Evolutionary conservation across 2,888 invertebrate species (phyloP).

Genomic region (Mamestra brassicae): DNA sequence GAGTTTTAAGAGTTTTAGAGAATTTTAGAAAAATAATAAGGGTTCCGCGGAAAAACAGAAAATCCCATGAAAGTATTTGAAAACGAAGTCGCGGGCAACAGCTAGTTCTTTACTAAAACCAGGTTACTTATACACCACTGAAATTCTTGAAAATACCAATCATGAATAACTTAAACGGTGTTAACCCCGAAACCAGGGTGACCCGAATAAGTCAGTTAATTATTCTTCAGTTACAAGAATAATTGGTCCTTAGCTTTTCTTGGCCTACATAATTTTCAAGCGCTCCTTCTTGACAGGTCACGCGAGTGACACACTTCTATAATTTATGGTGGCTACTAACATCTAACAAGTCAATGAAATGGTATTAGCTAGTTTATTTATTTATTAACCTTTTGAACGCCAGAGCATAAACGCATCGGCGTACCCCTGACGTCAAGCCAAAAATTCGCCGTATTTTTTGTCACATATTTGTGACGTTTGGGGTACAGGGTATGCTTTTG

Average conservation of each 20-base stretch:
- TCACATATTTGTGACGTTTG: too few species aligned
- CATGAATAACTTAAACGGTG: slow-evolving; percentile 47
- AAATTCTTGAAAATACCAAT: slow-evolving; percentile 44
- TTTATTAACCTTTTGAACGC: too few species aligned
- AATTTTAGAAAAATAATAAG: too few species aligned
- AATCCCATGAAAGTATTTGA: too few species aligned
- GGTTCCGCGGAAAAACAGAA: too few species aligned
- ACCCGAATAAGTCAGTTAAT: slow-evolving; percentile 58
- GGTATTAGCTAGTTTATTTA: neutral
- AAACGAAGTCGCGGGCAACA: too few species aligned
- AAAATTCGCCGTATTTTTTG: too few species aligned
- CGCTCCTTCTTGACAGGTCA: slow-evolving; percentile 50
- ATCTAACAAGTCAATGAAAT: slow-evolving; percentile 31
- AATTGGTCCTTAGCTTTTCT: slow-evolving; percentile 56
- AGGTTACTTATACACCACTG: slow-evolving; percentile 25
- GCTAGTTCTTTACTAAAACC: slow-evolving; percentile 4
- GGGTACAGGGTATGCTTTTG: too few species aligned
- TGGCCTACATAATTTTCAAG: slow-evolving; percentile 56
- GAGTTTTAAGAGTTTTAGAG: too few species aligned
- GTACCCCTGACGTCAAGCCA: too few species aligned
- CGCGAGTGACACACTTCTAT: slow-evolving; percentile 52
- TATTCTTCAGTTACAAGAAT: slow-evolving; percentile 56
- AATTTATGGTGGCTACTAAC: slow-evolving; percentile 18
- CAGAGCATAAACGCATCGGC: too few species aligned
- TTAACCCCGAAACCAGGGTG: slow-evolving; percentile 35